Base-by-base conservation (phyloP, 2,797 vertebrate species). In the Anas bernieri region DNA sequence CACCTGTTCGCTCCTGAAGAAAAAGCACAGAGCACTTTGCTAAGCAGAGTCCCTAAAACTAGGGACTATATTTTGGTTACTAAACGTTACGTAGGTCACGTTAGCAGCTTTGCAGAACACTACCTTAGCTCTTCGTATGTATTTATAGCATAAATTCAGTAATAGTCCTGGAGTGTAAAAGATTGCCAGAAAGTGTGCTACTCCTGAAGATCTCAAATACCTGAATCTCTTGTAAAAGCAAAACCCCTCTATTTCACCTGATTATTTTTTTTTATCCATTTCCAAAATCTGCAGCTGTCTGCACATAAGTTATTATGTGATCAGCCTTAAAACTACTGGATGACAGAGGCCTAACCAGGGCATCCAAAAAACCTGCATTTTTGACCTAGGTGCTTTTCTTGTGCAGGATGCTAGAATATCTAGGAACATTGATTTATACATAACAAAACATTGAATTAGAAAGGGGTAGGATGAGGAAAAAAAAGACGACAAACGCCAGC, bases 1-100 rank as follows among this genome's bases (percentile, higher is more conserved):
- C 99, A 74, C 99, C 99, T 31, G 99, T 99, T 97, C 99, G 98
- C 97, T 99, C 99, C 99, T 99, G 98, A 85, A 96, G 95, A 73
- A 78, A 81, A 97, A 93, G 95, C 85, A 95, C 48, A 94, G 55
- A 91, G 68, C 82, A 96, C 58, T 95, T 94, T 69, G 91, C 90
- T 97, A 87, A 97, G 96, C 92, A 83, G 12, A 83, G 90, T 33
- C 86, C 95, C 93, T 63, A 55, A 31, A 89, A n/a, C n/a, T 50
- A 94, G 78, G 72, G 86, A 59, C 90, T 63, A 74, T 6, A 73
- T 45, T 89, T 66, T 41, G 92, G 88, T 83, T 62, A 89, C 62
- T 89, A 33, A 83, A 86, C 26, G 59, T 66, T 13, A 83, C 0
- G 18, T 28, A 91, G 77, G 80, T 93, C 70, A 96, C 56, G 82